phyloP scores from a whole-genome alignment of 2,888 invertebrate genomes.

The Xestia rhomboidea region DNA sequence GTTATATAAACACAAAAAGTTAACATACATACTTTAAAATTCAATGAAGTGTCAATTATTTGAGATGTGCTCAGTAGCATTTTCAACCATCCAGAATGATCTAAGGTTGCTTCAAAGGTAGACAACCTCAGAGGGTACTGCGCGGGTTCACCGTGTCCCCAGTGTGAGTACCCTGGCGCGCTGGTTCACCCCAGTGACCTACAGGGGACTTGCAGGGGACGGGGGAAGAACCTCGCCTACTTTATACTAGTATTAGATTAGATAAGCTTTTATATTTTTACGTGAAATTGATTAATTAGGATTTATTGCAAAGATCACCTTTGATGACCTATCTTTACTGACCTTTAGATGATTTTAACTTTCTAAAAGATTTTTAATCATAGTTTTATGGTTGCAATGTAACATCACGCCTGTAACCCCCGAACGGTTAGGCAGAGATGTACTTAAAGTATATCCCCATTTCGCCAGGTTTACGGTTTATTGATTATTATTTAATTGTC shows the following conservation, averaged over 20 bases:
- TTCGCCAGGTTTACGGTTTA: not conserved
- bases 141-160: conserved; percentile 48
- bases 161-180: conserved; percentile 16
- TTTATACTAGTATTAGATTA: conserved; percentile 15
- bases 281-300: not conserved
- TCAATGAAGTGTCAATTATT: not conserved
- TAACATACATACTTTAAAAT: not conserved
- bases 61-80: not conserved
- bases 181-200: conserved; percentile 57
- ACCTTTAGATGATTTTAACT: not conserved
- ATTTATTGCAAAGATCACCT: not conserved
- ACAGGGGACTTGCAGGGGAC: conserved; percentile 43
- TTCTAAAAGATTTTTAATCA: not conserved
- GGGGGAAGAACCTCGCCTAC: conserved; percentile 43
- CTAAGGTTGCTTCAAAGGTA: conserved; percentile 8
- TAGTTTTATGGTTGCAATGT: not conserved
- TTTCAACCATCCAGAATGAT: not conserved
- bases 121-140: conserved; percentile 11
- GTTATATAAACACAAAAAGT: not conserved
- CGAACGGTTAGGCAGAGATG: not conserved
- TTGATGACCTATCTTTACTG: not conserved
- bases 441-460: not conserved
- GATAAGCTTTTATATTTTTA: not conserved
- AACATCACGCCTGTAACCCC: not conserved
- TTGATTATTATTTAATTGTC: not conserved